These are phyloP conservation scores for Falco naumanni DNA, from an alignment of 2,797 vertebrate species.

Conservation along the genomic window DNA sequence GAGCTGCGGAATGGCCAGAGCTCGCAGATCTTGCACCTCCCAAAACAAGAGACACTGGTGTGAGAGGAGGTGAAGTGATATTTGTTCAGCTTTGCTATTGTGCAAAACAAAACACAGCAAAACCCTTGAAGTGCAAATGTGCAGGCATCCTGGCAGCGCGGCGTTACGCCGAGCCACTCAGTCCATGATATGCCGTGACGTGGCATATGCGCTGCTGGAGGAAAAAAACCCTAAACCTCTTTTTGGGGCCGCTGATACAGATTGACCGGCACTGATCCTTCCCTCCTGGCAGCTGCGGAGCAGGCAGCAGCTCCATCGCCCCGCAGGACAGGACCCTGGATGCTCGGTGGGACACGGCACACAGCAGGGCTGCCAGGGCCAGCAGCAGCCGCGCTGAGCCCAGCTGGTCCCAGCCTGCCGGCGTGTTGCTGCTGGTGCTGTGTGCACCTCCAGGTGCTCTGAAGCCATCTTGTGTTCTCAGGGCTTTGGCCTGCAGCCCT, in stretches of 20 bases:
- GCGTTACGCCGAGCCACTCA: accelerated
- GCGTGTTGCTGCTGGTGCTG: background rate
- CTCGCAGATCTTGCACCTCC: too few species aligned
- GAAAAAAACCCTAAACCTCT: background rate
- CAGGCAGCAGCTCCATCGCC: background rate
- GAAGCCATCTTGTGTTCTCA: background rate
- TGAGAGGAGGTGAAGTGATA: background rate
- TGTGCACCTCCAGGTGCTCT: background rate
- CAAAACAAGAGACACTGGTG: background rate
- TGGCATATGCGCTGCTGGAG: accelerated
- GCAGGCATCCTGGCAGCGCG: accelerated
- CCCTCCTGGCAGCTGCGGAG: background rate
- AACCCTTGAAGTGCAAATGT: background rate
- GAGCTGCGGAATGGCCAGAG: background rate
- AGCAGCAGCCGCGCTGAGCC: background rate
- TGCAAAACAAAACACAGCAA: background rate
- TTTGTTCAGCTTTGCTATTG: constrained; percentile 4
- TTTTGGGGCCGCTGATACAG: background rate
- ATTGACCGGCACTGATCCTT: background rate
- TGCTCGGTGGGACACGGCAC: accelerated
- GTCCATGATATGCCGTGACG: background rate
- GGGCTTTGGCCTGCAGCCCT: background rate
- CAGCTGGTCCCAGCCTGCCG: accelerated
- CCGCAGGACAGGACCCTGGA: background rate
- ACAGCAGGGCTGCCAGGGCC: background rate